A percentile compares a stretch with the other conserved stretches of the same genome.
Evolutionary conservation across 2,113 vertebrate species (phyloP).

Genomic region (Tauraco erythrolophus): DNA sequence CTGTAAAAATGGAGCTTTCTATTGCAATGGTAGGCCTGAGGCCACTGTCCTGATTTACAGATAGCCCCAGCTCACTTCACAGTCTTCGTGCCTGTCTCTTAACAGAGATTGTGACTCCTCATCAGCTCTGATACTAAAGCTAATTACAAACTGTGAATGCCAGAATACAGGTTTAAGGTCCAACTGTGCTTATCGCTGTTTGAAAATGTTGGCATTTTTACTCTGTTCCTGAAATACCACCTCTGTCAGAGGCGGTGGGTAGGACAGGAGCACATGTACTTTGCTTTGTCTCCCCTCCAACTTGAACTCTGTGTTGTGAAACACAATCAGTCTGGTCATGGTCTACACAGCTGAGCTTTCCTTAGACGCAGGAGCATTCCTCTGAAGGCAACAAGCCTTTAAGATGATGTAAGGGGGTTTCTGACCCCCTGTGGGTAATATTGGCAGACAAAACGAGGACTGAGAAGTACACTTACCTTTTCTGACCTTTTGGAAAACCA

Average conservation of each 20-base stretch:
- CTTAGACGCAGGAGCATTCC: slow-evolving; percentile 41
- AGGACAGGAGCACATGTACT: neutral
- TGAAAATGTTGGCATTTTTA: neutral
- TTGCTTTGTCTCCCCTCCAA: slow-evolving; percentile 39
- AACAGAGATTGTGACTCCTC: neutral
- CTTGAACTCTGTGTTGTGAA: slow-evolving; percentile 63
- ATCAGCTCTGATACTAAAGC: neutral
- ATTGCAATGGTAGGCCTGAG: neutral
- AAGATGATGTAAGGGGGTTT: slow-evolving; percentile 20
- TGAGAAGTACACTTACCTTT: neutral
- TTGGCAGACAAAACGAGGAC: neutral
- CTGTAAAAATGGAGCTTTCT: neutral
- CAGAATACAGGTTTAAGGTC: neutral
- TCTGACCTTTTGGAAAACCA: neutral
- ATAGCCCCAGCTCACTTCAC: neutral
- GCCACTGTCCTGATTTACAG: neutral
- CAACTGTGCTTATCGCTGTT: neutral
- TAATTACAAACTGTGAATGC: neutral
- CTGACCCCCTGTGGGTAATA: neutral
- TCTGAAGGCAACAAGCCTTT: neutral
- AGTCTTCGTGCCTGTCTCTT: neutral
- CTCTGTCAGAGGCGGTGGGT: neutral
- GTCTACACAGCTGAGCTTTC: slow-evolving; percentile 46
- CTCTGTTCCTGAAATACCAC: neutral
- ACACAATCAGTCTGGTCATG: slow-evolving; percentile 44